Evolutionary conservation across 2,888 invertebrate species (phyloP).

Genomic region (Thalpophila matura): DNA sequence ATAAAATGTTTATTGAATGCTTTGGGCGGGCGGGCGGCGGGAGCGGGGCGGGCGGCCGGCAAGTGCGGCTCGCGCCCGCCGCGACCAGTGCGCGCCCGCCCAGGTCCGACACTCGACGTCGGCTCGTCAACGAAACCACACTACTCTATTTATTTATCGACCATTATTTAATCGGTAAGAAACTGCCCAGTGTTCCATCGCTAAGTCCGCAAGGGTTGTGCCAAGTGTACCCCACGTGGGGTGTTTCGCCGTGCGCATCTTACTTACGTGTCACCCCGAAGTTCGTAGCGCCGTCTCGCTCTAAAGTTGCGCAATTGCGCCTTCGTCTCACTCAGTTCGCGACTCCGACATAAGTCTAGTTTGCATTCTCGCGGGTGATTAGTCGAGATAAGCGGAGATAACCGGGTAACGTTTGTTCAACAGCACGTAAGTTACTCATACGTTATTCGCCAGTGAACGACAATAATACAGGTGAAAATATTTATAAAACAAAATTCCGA

Average conservation of each 20-base stretch:
- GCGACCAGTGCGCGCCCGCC: constrained; percentile 88
- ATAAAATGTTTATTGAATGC: constrained; percentile 79
- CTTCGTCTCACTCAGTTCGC: constrained; percentile 72
- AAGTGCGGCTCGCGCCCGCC: constrained; percentile 71
- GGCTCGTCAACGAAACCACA: constrained; percentile 89
- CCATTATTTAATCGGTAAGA: constrained; percentile 89
- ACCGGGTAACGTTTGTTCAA: constrained; percentile 76
- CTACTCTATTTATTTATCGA: constrained; percentile 84
- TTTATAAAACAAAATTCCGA: constrained; percentile 13
- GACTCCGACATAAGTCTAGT: constrained; percentile 67
- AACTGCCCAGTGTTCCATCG: constrained; percentile 75
- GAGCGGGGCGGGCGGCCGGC: constrained; percentile 70
- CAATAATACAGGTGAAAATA: constrained; percentile 25
- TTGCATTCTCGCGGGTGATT: constrained; percentile 80
- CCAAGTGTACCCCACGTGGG: constrained; percentile 73
- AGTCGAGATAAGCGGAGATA: constrained; percentile 76
- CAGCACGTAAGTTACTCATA: constrained; percentile 82
- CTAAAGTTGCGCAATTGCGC: constrained; percentile 81
- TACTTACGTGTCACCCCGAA: constrained; percentile 64
- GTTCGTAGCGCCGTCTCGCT: constrained; percentile 76
- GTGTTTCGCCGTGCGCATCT: constrained; percentile 65
- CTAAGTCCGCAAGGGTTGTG: constrained; percentile 75
- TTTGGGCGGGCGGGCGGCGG: constrained; percentile 72
- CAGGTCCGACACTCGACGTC: constrained; percentile 91
- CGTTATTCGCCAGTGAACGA: constrained; percentile 53